A percentile compares a stretch with the other conserved stretches of the same genome.
These are phyloP conservation scores for Rosalia funebris DNA, from an alignment of 2,888 invertebrate genomes.

Conservation along the genomic window DNA sequence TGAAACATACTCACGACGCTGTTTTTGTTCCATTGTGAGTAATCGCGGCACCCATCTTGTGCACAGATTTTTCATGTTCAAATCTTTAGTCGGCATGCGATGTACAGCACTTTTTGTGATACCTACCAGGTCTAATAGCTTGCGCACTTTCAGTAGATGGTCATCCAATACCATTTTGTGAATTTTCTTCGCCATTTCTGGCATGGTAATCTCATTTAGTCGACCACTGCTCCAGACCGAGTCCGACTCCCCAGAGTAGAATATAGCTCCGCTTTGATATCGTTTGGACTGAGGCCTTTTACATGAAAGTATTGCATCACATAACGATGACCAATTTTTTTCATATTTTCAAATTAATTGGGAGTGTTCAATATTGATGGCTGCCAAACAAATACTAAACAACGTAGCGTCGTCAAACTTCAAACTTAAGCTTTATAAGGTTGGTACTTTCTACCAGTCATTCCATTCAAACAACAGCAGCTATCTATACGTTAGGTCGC, in stretches of 20 bases:
- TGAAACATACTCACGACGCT: constrained; percentile 31
- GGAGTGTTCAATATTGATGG: constrained; percentile 26
- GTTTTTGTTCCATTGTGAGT: constrained; percentile 25
- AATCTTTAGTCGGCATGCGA: not conserved
- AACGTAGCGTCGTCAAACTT: constrained; percentile 1
- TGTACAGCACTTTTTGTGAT: not conserved
- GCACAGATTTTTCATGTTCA: not conserved
- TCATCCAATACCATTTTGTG: constrained; percentile 40
- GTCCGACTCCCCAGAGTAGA: constrained; percentile 41
- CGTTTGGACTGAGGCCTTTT: constrained; percentile 35
- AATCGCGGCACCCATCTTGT: constrained; percentile 18
- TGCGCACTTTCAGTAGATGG: constrained; percentile 33
- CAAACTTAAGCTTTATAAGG: constrained; percentile 28
- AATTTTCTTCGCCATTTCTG: constrained; percentile 36
- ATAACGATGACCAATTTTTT: constrained; percentile 6
- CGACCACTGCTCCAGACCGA: constrained; percentile 31
- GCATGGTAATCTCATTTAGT: constrained; percentile 23
- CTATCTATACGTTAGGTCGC: constrained; percentile 30
- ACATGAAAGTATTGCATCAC: constrained; percentile 31
- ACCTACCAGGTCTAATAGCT: not conserved
- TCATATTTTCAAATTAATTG: no score
- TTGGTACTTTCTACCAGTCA: constrained; percentile 24
- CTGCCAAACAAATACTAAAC: constrained; percentile 22
- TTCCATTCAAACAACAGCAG: constrained; percentile 17
- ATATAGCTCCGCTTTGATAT: constrained; percentile 44